Base-by-base conservation (phyloP, 2,888 invertebrate genomes). In the Heliconius charithonia region DNA sequence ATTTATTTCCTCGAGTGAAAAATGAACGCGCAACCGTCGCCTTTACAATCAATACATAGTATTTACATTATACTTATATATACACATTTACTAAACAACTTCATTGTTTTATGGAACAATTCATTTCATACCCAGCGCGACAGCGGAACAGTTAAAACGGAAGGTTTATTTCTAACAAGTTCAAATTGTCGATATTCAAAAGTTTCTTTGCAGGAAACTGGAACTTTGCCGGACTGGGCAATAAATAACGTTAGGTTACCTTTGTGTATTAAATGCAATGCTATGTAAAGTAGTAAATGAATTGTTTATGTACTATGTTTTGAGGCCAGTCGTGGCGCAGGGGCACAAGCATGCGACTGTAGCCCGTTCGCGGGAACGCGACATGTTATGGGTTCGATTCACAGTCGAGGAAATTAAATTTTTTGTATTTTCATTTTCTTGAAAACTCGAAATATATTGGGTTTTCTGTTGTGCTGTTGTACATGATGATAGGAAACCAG, bases 101-200 rank as follows among this genome's bases (percentile, higher is more conserved):
- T 45, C 27, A 74, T 41, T 63, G 37, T 37, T 62, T 62, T 27
- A 65, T 41, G 12, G 41, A 74, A 74, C 65, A 65, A 74, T 74
- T 45, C 74, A 27, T 65, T 63, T 74, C 74, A 41, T 45, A 45
- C 74, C 45, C n/a, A 74, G 19, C 56, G 56, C 59, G 72, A 72
- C 74, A 65, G 65, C 62, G 41, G 41, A 74, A 73, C 67, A 69
- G 67, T 69, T 74, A 78, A 74, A 77, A 63, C 65, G 37, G 66
- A 45, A 74, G 73, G 73, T 69, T 65, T 77, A 78, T 80, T 80
- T 77, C 59, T 75, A 75, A 78, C 80, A 72, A 75, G 72, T 77
- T 67, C 59, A 51, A 78, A 78, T 75, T 78, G 78, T 75, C 78
- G 78, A 78, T 80, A 75, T 75, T 78, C 78, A 77, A 77, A 62